Evolutionary conservation across 2,113 vertebrate genomes (phyloP).

Genomic region (Abramis brama): DNA sequence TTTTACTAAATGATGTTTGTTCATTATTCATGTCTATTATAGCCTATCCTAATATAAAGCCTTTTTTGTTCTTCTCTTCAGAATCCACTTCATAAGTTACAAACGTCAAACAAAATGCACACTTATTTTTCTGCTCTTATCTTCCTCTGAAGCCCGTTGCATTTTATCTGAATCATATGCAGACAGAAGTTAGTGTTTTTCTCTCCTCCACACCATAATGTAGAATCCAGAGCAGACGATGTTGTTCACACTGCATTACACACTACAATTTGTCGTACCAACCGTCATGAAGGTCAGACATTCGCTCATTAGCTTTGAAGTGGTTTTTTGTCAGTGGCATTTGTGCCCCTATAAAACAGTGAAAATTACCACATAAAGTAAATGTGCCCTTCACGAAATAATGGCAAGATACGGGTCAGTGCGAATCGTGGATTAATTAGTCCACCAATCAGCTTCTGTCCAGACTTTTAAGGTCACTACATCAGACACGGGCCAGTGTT

Average conservation of each 20-base stretch:
- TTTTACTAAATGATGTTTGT: background rate
- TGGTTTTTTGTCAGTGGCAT: background rate
- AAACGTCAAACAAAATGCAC: background rate
- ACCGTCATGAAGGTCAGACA: background rate
- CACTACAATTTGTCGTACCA: background rate
- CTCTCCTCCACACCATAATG: background rate
- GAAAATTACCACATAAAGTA: background rate
- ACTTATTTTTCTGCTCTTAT: background rate
- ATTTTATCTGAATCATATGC: slow-evolving; percentile 17
- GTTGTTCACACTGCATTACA: background rate
- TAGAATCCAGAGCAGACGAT: background rate
- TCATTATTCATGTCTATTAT: background rate
- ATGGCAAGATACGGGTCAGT: slow-evolving; percentile 1
- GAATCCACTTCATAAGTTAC: background rate
- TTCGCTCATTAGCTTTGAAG: background rate
- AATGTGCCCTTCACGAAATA: background rate
- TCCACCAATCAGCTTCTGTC: slow-evolving; percentile 16
- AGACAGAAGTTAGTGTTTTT: slow-evolving; percentile 14
- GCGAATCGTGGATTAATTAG: slow-evolving; percentile 20
- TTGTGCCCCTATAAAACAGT: slow-evolving; percentile 20
- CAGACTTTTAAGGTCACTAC: background rate
- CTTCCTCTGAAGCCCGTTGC: background rate
- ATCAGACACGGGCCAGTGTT: background rate
- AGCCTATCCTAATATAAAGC: background rate
- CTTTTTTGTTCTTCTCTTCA: background rate